These are phyloP conservation scores for Notolabrus celidotus DNA, from an alignment of 2,797 vertebrate species.

Conservation along the genomic window DNA sequence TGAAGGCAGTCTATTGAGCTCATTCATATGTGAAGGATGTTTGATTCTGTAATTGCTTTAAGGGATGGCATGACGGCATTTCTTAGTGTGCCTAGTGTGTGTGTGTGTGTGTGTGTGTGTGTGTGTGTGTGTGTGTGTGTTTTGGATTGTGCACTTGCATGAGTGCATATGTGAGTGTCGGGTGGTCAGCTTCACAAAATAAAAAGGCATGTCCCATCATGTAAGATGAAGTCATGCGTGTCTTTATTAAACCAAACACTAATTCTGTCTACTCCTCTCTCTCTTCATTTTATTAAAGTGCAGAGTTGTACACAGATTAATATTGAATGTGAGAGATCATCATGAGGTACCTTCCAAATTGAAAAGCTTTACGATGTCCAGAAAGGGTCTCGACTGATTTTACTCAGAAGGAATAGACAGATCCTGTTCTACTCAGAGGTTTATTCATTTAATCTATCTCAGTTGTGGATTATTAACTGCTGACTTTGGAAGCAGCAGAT, in stretches of 20 bases:
- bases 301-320: neutral
- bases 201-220: constrained; percentile 44
- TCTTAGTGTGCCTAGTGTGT: neutral
- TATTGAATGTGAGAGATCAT: neutral
- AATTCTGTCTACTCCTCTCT: constrained; percentile 23
- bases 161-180: constrained; percentile 30
- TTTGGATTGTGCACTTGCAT: neutral
- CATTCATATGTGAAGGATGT: constrained; percentile 66
- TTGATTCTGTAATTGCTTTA: constrained; percentile 64
- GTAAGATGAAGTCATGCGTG: constrained; percentile 44
- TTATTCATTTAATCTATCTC: neutral
- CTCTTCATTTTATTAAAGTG: neutral
- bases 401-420: neutral
- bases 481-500: too few relatives aligned
- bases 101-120: constrained; percentile 14
- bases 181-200: constrained; percentile 49
- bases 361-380: too few relatives aligned
- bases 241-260: constrained; percentile 48
- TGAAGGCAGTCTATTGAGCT: constrained; percentile 43
- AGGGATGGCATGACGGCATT: constrained; percentile 25
- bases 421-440: neutral
- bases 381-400: too few relatives aligned
- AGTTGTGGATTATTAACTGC: neutral
- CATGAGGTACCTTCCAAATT: too few relatives aligned
- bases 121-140: constrained; percentile 7